Base-by-base conservation (phyloP, 2,797 vertebrate species). In the Acanthurus leucopareius region DNA sequence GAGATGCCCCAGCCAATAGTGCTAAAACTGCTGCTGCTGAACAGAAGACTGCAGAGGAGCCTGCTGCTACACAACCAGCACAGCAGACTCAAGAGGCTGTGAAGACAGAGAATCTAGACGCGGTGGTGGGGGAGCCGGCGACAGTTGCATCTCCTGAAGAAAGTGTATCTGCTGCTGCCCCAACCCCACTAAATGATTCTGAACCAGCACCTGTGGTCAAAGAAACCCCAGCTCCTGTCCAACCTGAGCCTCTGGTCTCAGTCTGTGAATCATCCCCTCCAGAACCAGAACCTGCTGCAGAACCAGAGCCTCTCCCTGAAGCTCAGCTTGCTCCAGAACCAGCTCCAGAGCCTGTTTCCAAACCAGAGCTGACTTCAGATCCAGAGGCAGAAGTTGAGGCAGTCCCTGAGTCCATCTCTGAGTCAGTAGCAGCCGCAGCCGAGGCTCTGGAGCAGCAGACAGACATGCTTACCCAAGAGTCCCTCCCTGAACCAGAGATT, bases 1-100 rank as follows among this genome's bases (percentile, higher is more conserved):
- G 95, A 95, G 97, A 97, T 2, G 17, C 69, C 65, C 48, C 73
- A 2, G 73, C 60, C 68, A 69, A 32, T 71, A 77, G 73, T 32
- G 57, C 70, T 67, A 91, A 93, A 59, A 38, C 64, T 54, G 79
- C 58, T 57, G 84, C 57, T 49, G 7, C 85, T 5, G 86, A 88
- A 38, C 77, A 82, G 79, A 80, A 88, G 54, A 17, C 88, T 38
- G 85, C 66, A 51, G 84, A 86, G 32, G 88, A 83, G 70, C 57
- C 81, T 7, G 77, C 54, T 3, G 58, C 57, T 3, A 1, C 68
- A 48, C 42, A 59, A 15, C 49, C 83, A 40, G 82, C 47, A 3
- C 72, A 81, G 0, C 69, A 71, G 56, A 61, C 42, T 65, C 77
- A 58, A 48, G 83, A 87, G 75, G 75, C 78, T 0, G n/a, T 59